Base-by-base conservation (phyloP, 1,140 invertebrate species). In the Archegozetes longisetosus region DNA sequence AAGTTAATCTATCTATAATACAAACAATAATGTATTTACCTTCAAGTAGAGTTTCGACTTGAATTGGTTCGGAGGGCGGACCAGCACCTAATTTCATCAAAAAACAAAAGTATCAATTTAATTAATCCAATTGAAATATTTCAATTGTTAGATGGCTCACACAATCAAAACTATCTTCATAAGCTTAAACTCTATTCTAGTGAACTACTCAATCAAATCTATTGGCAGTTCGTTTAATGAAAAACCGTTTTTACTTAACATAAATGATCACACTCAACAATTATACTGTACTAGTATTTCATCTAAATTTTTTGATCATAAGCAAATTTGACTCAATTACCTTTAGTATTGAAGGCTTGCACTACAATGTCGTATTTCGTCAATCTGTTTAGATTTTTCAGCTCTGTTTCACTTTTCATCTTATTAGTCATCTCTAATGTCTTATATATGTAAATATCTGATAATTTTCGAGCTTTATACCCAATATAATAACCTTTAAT, bases 341-440 rank as follows among this genome's bases (percentile, higher is more conserved):
- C 91, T 66, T 91, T 84, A 72, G 88, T 86, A 73, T 96, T 97
- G 69, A 91, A 94, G 0, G 89, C 89, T 75, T 93, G 89, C 20
- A 94, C 88, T 9, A 94, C 87, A 0, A 95, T 85, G 3, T 86
- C 83, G 72, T 96, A 97, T 71, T 93, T 86, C 0, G 90, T 95
- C 0, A 55, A 63, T 17, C 58, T 63, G 14, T 52, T 14, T 17
- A 63, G 24, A 50, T 61, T 63, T 3, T 40, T 60, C 0, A 63
- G 54, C 0, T 9, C 17, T 40, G 32, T 40, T 17, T 40, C 22
- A 46, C 58, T 17, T 52, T 64, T 61, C 59, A 53, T 61, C 61
- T 40, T 40, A 17, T 40, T 40, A 40, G 6, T 40, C 6, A 9
- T 29, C 27, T 69, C 60, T 1, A 69, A 50, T 20, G 66, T 68